phyloP scores from a whole-genome alignment of 2,888 invertebrate species.

The Escarpia spicata region DNA sequence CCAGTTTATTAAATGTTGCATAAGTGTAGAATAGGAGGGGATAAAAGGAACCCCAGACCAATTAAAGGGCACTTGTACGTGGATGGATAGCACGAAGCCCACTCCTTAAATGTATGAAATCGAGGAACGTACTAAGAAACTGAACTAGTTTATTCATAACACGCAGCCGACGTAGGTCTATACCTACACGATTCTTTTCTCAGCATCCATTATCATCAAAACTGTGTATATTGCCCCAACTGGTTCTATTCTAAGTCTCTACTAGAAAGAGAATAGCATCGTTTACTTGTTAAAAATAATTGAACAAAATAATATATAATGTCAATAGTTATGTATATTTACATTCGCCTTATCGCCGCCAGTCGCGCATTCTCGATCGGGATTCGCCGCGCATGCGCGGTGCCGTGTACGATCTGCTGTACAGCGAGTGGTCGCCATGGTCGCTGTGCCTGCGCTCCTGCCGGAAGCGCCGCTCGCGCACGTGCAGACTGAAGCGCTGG shows the following conservation, averaged over 20 bases:
- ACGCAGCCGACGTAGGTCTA: too few relatives aligned
- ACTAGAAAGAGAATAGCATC: neutral
- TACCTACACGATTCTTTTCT: too few relatives aligned
- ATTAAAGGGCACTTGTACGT: too few relatives aligned
- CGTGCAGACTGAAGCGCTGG: conserved; percentile 78
- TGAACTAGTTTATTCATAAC: too few relatives aligned
- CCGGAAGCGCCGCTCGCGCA: conserved; percentile 79
- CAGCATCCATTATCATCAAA: too few relatives aligned
- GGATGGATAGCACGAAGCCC: too few relatives aligned
- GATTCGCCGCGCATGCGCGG: conserved; percentile 34
- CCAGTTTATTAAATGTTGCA: too few relatives aligned
- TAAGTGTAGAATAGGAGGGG: too few relatives aligned
- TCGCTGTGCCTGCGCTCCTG: conserved; percentile 80
- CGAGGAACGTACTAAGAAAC: too few relatives aligned
- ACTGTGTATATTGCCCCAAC: neutral
- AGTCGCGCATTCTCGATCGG: conserved; percentile 42
- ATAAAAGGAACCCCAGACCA: too few relatives aligned
- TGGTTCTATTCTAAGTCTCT: neutral
- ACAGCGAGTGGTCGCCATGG: conserved; percentile 81
- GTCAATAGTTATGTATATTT: neutral
- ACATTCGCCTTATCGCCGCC: neutral
- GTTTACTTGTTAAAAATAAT: too few relatives aligned
- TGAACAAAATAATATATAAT: neutral
- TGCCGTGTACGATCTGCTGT: conserved; percentile 60
- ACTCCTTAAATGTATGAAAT: too few relatives aligned